Evolutionary conservation across 2,888 invertebrate genomes (phyloP), one percentile per base, ranked within the genome.

Genomic region (Blera fallax): DNA sequence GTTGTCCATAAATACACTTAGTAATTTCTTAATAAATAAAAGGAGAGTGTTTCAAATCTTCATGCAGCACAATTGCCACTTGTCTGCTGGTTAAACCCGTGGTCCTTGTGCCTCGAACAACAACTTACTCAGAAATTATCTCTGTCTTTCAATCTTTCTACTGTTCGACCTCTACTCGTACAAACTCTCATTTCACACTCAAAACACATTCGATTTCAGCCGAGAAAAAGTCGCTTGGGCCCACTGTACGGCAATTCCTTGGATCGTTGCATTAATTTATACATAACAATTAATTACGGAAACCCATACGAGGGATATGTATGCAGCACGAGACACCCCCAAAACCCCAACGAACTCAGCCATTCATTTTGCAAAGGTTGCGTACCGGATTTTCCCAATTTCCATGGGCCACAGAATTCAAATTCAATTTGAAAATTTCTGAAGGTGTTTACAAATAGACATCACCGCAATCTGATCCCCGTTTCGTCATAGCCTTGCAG

Each of bases 271-370:
- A 40, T 18, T 18, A 16, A 58, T 16, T 16, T 16, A 45, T 18
- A 16, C n/a, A 16, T 21, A 40, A 21, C 58, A 58, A 76, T 58
- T 76, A 67, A 67, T 76, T 58, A 67, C 29, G n/a, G 43, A 58
- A 48, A 58, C 1, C 65, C 37, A 37, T 45, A 65, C 11, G 1
- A n/a, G n/a, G n/a, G n/a, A n/a, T n/a, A n/a, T n/a, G n/a, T n/a
- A n/a, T n/a, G n/a, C n/a, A n/a, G n/a, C n/a, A n/a, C n/a, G n/a
- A n/a, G n/a, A n/a, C n/a, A n/a, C n/a, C n/a, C n/a, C n/a, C n/a
- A n/a, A n/a, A n/a, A n/a, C n/a, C n/a, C n/a, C n/a, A n/a, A n/a
- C n/a, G n/a, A n/a, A n/a, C n/a, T n/a, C n/a, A n/a, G 5, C 50
- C 21, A 14, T 43, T 3, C 16, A 29, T 62, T 52, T 43, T 65